These are phyloP conservation scores for Bombus superbus DNA, from an alignment of 1,140 invertebrate genomes.

Conservation along the genomic window DNA sequence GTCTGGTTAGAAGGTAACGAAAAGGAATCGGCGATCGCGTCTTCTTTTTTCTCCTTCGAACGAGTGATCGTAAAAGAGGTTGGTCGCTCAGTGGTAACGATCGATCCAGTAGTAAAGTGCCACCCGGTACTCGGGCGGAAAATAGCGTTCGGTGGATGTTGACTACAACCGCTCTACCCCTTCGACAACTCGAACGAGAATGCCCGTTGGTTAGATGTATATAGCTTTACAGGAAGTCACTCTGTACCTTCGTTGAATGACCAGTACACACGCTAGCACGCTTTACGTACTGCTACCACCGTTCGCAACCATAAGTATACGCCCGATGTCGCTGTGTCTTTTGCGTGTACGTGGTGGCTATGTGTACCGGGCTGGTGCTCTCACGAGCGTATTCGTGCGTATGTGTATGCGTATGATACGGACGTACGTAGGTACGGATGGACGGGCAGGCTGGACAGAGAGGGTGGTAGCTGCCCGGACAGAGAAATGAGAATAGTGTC, in stretches of 20 bases:
- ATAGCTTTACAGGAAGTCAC: constrained; percentile 74
- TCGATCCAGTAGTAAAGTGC: constrained; percentile 65
- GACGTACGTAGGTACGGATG: constrained; percentile 61
- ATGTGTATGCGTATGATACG: constrained; percentile 57
- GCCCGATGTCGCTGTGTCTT: constrained; percentile 43
- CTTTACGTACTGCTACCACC: constrained; percentile 27
- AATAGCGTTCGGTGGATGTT: constrained; percentile 69
- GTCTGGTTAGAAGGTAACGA: constrained; percentile 10
- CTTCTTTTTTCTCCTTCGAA: constrained; percentile 16
- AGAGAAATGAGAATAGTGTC: constrained; percentile 81
- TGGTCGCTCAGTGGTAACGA: constrained; percentile 30
- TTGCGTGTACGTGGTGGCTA: constrained; percentile 7
- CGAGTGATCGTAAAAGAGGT: constrained; percentile 42
- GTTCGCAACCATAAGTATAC: constrained; percentile 37
- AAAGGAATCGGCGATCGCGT: constrained; percentile 20
- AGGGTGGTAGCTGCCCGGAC: constrained; percentile 66
- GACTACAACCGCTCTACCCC: constrained; percentile 66
- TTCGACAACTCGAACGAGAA: constrained; percentile 70
- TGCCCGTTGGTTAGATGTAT: constrained; percentile 65
- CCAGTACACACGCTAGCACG: constrained; percentile 60
- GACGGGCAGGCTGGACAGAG: constrained; percentile 57
- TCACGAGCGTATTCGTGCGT: neutral
- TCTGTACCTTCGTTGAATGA: constrained; percentile 71
- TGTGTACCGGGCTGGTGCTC: neutral
- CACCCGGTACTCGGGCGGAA: constrained; percentile 68